Conservation (phyloP, 2,797 vertebrate species). For the Cephalopachus bancanus region DNA sequence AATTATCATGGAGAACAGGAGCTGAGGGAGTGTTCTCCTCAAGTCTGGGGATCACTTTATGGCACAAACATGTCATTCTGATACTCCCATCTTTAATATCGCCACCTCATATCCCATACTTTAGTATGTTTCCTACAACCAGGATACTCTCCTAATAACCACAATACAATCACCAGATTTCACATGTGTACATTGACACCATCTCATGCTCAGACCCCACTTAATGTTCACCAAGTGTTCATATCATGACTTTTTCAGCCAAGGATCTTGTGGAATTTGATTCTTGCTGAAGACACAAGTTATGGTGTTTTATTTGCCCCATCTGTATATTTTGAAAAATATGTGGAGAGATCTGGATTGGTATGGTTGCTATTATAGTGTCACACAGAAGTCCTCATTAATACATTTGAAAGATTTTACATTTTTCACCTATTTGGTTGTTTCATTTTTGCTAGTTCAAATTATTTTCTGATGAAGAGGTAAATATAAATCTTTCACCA, state of each 20-base stretch:
- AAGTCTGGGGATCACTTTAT: too few species aligned
- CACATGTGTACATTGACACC: neutral
- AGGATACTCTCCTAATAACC: neutral
- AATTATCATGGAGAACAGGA: too few species aligned
- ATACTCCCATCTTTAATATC: neutral
- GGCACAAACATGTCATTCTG: too few species aligned
- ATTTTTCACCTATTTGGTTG: neutral
- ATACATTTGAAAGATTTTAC: neutral
- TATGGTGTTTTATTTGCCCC: neutral
- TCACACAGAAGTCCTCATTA: neutral
- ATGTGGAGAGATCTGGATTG: neutral
- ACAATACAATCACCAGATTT: neutral
- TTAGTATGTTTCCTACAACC: neutral
- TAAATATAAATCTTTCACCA: neutral
- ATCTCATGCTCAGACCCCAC: neutral
- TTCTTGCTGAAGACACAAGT: neutral
- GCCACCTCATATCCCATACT: neutral
- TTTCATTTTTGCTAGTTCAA: neutral
- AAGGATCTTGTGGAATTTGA: neutral
- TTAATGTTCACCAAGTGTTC: neutral
- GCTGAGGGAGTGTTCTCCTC: too few species aligned
- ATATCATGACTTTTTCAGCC: neutral
- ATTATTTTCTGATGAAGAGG: neutral
- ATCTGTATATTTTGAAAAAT: neutral
- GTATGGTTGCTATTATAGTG: neutral